These are phyloP conservation scores for Lathronympha strigana DNA, from an alignment of 2,888 invertebrate genomes.

Conservation along the genomic window DNA sequence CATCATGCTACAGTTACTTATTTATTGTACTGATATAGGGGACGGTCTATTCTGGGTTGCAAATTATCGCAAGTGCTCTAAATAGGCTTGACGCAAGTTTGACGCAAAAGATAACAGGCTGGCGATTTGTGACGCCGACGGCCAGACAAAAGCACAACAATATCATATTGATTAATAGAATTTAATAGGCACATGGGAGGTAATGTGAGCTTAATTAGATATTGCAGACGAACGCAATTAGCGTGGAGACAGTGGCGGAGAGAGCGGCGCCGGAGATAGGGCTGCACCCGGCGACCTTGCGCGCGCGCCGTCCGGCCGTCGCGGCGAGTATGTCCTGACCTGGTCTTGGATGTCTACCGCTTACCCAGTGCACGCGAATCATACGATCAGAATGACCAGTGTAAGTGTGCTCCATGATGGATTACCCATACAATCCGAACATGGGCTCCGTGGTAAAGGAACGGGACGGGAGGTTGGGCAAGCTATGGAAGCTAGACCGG, in stretches of 20 bases:
- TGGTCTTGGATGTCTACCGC: background rate
- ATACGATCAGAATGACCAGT: background rate
- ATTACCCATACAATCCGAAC: too few species aligned
- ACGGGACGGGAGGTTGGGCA: too few species aligned
- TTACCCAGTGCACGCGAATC: background rate
- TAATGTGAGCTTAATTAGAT: slow-evolving; percentile 55
- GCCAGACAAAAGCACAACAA: slow-evolving; percentile 61
- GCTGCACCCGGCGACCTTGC: slow-evolving; percentile 77
- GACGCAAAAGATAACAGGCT: slow-evolving; percentile 68
- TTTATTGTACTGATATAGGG: slow-evolving; percentile 22
- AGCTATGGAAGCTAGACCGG: too few species aligned
- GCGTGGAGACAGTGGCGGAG: slow-evolving; percentile 46
- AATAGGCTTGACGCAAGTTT: slow-evolving; percentile 60
- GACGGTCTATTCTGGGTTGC: slow-evolving; percentile 22
- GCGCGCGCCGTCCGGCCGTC: slow-evolving; percentile 59
- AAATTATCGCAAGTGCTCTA: slow-evolving; percentile 49
- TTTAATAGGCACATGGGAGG: slow-evolving; percentile 45
- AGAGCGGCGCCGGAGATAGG: slow-evolving; percentile 70
- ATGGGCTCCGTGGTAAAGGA: too few species aligned
- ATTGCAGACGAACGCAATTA: slow-evolving; percentile 58
- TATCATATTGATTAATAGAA: slow-evolving; percentile 63
- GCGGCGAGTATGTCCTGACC: slow-evolving; percentile 45
- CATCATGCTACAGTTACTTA: too few species aligned
- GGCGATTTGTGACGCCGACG: slow-evolving; percentile 61
- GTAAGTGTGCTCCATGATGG: background rate